Conservation (phyloP, 2,888 invertebrate genomes). For the Acrobasis repandana region DNA sequence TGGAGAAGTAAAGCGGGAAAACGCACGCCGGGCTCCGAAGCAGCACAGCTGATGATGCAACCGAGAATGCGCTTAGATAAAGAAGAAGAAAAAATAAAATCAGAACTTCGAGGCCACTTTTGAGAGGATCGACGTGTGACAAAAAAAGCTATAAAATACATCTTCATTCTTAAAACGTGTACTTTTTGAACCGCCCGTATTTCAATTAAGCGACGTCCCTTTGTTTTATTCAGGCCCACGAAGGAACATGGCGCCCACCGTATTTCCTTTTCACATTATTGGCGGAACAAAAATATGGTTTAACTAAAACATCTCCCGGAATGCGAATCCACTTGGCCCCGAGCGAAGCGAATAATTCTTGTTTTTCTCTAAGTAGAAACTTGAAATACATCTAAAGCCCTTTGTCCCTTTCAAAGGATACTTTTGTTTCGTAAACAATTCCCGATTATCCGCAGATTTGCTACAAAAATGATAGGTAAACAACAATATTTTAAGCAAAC, state of each 20-base stretch:
- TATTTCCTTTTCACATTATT: conserved; percentile 21
- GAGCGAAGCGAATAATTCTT: conserved; percentile 31
- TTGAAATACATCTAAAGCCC: conserved; percentile 39
- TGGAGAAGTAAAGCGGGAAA: no score
- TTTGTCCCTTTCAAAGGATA: conserved; percentile 56
- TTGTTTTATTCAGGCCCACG: conserved; percentile 19
- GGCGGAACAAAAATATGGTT: conserved; percentile 29
- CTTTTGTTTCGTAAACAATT: conserved; percentile 64
- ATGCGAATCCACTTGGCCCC: conserved; percentile 30
- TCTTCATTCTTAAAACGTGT: neutral
- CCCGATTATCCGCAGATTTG: conserved; percentile 74
- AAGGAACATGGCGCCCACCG: conserved; percentile 13
- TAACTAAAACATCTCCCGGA: conserved; percentile 30
- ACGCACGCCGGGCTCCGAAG: no score
- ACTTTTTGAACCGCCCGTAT: neutral
- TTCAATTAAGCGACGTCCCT: conserved; percentile 17
- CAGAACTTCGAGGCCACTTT: neutral
- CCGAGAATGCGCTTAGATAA: no score
- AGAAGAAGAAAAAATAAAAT: no score
- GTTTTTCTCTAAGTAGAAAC: conserved; percentile 37
- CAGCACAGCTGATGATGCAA: no score
- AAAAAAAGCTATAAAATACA: neutral
- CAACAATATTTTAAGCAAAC: conserved; percentile 78
- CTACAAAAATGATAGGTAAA: conserved; percentile 76
- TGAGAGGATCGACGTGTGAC: neutral